Percentiles rank a stretch among this genome's conserved stretches.
These are phyloP conservation scores for Grammomys dolichurus DNA, from an alignment of 2,113 vertebrate genomes.

Conservation along the genomic window DNA sequence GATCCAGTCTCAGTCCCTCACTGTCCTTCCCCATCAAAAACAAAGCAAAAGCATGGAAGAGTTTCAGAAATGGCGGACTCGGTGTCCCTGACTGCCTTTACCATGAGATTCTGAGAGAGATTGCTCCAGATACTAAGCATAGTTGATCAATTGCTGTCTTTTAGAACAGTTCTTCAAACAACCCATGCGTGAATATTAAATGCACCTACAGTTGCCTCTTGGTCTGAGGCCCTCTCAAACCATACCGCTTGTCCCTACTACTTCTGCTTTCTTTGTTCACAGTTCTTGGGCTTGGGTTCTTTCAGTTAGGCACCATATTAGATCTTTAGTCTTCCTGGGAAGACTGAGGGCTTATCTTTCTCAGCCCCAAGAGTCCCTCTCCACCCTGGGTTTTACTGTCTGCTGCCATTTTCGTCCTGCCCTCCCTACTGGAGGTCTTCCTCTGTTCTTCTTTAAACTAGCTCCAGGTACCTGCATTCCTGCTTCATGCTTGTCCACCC, in stretches of 20 bases:
- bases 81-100: background rate
- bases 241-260: background rate
- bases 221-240: background rate
- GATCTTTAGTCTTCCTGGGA: background rate
- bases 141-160: conserved; percentile 23
- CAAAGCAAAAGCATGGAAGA: background rate
- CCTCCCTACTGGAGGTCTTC: background rate
- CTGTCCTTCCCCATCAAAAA: background rate
- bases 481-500: too few species aligned
- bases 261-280: conserved; percentile 1
- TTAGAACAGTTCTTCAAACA: background rate
- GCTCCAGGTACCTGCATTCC: rapidly evolving
- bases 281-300: background rate
- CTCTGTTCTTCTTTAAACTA: background rate
- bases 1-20: background rate
- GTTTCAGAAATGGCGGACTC: conserved; percentile 12
- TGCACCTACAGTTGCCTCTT: background rate
- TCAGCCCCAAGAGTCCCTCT: background rate
- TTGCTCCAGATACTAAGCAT: background rate
- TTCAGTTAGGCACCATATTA: background rate
- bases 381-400: background rate
- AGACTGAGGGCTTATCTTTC: background rate
- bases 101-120: background rate
- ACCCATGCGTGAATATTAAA: background rate
- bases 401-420: background rate